Evolutionary conservation across 23 tunicate genomes (phyloP).

Genomic region (Trididemnum miniatum): DNA sequence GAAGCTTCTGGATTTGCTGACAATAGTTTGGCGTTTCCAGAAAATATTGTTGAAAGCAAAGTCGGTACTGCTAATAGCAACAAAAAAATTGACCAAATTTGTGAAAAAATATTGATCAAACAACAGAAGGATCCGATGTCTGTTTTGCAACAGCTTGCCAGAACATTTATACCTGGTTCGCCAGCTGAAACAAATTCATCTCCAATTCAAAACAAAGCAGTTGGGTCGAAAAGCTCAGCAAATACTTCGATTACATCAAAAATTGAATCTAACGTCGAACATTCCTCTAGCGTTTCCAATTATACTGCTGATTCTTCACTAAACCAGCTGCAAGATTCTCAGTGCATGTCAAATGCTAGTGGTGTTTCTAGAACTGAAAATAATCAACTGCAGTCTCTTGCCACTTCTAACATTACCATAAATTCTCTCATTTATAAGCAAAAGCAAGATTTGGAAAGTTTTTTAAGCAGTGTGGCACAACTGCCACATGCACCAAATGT

Average conservation of each 20-base stretch:
- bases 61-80: too few relatives aligned
- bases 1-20: too few relatives aligned
- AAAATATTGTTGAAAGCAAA: too few relatives aligned
- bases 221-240: too few relatives aligned
- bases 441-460: neutral
- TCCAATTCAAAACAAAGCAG: neutral
- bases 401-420: too few relatives aligned
- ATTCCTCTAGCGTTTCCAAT: too few relatives aligned
- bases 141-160: neutral
- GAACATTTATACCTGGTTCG: too few relatives aligned
- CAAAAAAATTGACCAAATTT: neutral
- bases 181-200: neutral
- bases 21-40: too few relatives aligned
- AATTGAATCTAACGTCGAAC: too few relatives aligned
- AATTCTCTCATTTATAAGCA: too few relatives aligned
- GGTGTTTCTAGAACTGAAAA: neutral
- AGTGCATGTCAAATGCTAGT: neutral
- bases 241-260: neutral
- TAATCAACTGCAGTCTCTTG: too few relatives aligned
- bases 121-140: neutral
- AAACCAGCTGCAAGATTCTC: neutral
- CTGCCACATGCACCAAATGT: neutral
- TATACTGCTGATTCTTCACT: neutral
- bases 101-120: neutral
- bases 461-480: neutral